phyloP scores from a whole-genome alignment of 2,888 invertebrate genomes.

The Shargacucullia verbasci region DNA sequence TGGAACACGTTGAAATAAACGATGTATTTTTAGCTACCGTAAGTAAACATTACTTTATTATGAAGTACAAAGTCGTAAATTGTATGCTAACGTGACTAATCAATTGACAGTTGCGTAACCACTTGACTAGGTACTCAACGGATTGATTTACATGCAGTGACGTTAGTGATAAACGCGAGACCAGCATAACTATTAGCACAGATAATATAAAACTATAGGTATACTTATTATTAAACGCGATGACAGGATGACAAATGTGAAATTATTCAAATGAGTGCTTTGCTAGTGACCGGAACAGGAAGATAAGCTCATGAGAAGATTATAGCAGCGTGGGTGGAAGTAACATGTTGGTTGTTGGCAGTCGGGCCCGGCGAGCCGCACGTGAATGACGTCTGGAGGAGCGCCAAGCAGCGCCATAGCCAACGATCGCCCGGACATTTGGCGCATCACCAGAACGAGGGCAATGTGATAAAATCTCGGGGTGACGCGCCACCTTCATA shows the following conservation, averaged over 20 bases:
- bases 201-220: no score
- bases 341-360: conserved; percentile 62
- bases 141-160: conserved; percentile 26
- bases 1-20: conserved; percentile 11
- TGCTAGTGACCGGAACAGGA: conserved; percentile 76
- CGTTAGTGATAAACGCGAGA: conserved; percentile 21
- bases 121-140: conserved; percentile 29
- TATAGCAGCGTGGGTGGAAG: conserved; percentile 63
- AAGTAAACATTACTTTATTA: conserved; percentile 38
- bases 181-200: neutral
- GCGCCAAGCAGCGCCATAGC: conserved; percentile 61
- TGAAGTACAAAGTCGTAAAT: conserved; percentile 22
- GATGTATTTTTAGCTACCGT: conserved; percentile 13
- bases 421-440: conserved; percentile 67
- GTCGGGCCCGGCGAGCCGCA: conserved; percentile 53
- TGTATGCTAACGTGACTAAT: conserved; percentile 42
- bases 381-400: conserved; percentile 74
- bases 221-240: no score
- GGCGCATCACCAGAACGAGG: conserved; percentile 73
- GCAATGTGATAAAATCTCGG: conserved; percentile 70
- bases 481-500: conserved; percentile 53
- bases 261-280: conserved; percentile 32
- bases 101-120: conserved; percentile 44
- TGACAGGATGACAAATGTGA: conserved; percentile 11
- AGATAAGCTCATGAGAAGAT: conserved; percentile 65